phyloP scores from a whole-genome alignment of 2,113 vertebrate genomes.

The Agelaius phoeniceus region DNA sequence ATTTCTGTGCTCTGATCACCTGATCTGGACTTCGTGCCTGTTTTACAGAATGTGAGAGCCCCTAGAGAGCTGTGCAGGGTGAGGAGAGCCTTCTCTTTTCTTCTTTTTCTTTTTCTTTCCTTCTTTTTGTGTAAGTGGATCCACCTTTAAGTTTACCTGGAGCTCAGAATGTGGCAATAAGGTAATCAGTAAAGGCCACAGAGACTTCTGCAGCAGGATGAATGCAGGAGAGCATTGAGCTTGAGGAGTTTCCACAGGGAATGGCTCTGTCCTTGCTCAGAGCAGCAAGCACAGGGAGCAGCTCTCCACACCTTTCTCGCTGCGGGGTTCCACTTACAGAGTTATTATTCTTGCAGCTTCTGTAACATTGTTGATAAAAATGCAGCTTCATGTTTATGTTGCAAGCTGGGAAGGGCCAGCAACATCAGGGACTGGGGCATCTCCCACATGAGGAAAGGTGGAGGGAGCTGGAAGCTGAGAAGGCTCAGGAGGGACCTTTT shows the following conservation, averaged over 20 bases:
- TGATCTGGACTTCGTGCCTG: background rate
- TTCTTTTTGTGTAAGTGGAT: background rate
- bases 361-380: background rate
- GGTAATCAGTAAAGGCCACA: background rate
- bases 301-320: background rate
- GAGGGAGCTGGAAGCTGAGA: background rate
- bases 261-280: background rate
- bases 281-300: background rate
- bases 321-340: background rate
- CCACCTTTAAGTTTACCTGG: background rate
- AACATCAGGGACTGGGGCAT: background rate
- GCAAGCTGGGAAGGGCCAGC: background rate
- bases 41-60: background rate
- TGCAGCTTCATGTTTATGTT: background rate
- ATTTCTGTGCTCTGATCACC: background rate
- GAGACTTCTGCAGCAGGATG: background rate
- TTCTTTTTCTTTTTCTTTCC: background rate
- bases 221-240: background rate
- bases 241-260: background rate
- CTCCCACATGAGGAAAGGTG: background rate
- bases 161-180: background rate
- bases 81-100: background rate
- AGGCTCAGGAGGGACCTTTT: background rate
- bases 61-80: background rate
- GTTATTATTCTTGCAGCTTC: background rate